These are phyloP conservation scores for Drosophila insularis DNA, from an alignment of 1,140 invertebrate species.

Conservation along the genomic window DNA sequence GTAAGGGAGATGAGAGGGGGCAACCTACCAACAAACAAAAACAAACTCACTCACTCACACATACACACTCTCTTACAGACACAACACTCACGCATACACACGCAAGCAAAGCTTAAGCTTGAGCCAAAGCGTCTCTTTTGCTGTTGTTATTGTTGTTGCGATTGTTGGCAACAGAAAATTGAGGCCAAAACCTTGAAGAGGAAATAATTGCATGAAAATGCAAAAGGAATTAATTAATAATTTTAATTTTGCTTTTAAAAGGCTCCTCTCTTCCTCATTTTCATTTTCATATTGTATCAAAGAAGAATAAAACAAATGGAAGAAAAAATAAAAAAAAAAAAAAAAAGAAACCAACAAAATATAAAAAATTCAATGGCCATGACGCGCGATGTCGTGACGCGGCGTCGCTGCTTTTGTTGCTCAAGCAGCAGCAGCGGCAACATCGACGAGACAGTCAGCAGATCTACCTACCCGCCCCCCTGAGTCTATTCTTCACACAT, in stretches of 20 bases:
- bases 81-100: conserved; percentile 11
- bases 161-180: conserved; percentile 1
- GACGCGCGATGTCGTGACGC: conserved; percentile 78
- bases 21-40: conserved; percentile 56
- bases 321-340: conserved; percentile 19
- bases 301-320: conserved; percentile 50
- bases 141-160: conserved; percentile 19
- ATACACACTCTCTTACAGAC: conserved; percentile 23
- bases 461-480: conserved; percentile 32
- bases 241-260: conserved; percentile 19
- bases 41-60: conserved; percentile 47
- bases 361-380: conserved; percentile 82
- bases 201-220: conserved; percentile 13
- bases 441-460: conserved; percentile 60
- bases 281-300: conserved; percentile 55
- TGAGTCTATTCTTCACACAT: conserved; percentile 10
- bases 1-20: not conserved
- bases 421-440: conserved; percentile 18
- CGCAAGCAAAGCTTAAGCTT: conserved; percentile 18
- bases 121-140: conserved; percentile 35
- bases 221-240: conserved; percentile 1
- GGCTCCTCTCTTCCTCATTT: conserved; percentile 51
- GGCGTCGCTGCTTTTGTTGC: conserved; percentile 57
- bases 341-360: conserved; percentile 24
- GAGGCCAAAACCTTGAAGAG: conserved; percentile 12